Percentiles rank a stretch among this genome's conserved stretches.
phyloP scores from a whole-genome alignment of 2,113 vertebrate species.

The Alosa alosa region DNA sequence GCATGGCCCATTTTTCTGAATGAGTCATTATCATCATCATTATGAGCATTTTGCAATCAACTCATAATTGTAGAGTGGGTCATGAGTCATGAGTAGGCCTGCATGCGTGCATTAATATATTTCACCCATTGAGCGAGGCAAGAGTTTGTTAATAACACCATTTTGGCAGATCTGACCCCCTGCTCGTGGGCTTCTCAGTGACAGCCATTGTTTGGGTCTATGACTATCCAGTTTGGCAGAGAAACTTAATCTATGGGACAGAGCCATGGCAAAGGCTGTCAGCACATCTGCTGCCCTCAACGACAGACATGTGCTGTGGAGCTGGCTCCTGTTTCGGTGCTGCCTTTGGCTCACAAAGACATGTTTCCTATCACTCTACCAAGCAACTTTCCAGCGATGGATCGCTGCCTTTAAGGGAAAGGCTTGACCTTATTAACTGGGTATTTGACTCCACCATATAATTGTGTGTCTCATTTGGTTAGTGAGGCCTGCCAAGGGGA shows the following conservation, averaged over 20 bases:
- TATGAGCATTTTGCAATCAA: no score
- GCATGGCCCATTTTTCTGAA: no score
- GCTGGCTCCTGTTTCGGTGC: constrained; percentile 52
- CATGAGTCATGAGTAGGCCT: no score
- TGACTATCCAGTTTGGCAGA: constrained; percentile 40
- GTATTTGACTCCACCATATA: constrained; percentile 18
- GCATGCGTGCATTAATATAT: not conserved
- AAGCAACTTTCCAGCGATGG: constrained; percentile 38
- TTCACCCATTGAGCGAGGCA: not conserved
- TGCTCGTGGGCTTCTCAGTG: constrained; percentile 35
- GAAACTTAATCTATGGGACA: constrained; percentile 59
- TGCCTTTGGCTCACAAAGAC: constrained; percentile 47
- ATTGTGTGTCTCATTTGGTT: constrained; percentile 7
- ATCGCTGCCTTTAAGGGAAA: constrained; percentile 41
- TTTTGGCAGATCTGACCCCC: not conserved
- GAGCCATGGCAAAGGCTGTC: constrained; percentile 48
- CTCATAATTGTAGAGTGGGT: no score
- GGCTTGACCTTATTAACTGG: constrained; percentile 29
- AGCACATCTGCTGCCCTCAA: constrained; percentile 50
- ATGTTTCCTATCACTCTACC: constrained; percentile 55
- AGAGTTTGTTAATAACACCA: not conserved
- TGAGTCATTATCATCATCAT: no score
- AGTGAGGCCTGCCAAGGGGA: not conserved
- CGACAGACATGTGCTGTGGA: constrained; percentile 53
- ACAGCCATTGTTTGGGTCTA: constrained; percentile 44